A percentile compares a stretch with the other conserved stretches of the same genome.
Conservation (phyloP, 1,140 invertebrate species). For the Bursaphelenchus mucronatus region DNA sequence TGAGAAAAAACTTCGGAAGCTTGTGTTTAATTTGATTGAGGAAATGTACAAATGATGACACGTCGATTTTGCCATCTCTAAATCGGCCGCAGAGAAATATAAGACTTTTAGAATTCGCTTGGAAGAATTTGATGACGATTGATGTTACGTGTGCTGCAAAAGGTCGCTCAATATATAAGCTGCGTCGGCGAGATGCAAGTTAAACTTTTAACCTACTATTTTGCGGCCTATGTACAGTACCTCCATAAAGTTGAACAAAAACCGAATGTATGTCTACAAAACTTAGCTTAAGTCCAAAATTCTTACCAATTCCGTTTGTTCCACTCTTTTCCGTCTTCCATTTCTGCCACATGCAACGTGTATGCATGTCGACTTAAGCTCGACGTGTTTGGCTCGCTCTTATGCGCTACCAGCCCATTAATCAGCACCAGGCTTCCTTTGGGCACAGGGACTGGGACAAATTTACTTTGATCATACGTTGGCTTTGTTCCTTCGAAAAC, state of each 20-base stretch:
- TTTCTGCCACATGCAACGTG: slow-evolving; percentile 87
- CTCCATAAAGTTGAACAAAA: no score
- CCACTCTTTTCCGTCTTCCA: slow-evolving; percentile 53
- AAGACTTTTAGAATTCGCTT: no score
- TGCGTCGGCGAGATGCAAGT: no score
- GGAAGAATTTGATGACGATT: no score
- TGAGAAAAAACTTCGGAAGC: background rate
- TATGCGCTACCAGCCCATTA: slow-evolving; percentile 86
- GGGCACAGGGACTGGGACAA: slow-evolving; percentile 73
- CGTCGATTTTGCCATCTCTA: no score
- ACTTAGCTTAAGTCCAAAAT: no score
- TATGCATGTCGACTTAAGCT: slow-evolving; percentile 81
- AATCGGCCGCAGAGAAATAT: no score
- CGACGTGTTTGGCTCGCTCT: slow-evolving; percentile 79
- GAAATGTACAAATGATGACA: slow-evolving; percentile 1
- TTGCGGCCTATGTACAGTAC: no score
- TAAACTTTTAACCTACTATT: no score
- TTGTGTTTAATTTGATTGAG: background rate
- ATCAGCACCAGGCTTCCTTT: slow-evolving; percentile 82
- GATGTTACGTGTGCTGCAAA: no score
- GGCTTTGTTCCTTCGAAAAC: slow-evolving; percentile 66
- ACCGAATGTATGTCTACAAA: no score
- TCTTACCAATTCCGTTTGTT: slow-evolving; percentile 29
- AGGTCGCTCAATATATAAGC: no score
- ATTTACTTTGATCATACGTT: slow-evolving; percentile 73